Evolutionary conservation across 2,797 vertebrate genomes (phyloP).

Genomic region (Cynopterus sphinx): DNA sequence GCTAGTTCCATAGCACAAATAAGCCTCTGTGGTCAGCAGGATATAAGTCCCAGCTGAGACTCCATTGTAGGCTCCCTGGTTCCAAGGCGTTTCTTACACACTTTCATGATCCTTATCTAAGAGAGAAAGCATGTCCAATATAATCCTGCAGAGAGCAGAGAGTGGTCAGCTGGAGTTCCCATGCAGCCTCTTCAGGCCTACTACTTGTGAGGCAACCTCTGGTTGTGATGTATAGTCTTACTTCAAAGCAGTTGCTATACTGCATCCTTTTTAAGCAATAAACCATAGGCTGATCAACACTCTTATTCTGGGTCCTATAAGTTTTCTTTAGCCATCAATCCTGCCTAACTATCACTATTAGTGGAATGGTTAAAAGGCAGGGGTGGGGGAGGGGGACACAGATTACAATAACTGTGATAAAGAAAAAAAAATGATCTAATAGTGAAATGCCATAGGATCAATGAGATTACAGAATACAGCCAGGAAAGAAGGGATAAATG

Average conservation of each 20-base stretch:
- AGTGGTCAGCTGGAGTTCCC: background rate
- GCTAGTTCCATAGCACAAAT: background rate
- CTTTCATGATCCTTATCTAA: background rate
- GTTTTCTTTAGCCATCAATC: background rate
- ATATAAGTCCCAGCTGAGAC: background rate
- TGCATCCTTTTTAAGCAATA: background rate
- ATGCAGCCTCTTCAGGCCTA: background rate
- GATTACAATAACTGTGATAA: background rate
- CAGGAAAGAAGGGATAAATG: background rate
- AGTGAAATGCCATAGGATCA: background rate
- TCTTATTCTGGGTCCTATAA: background rate
- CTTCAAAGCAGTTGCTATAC: background rate
- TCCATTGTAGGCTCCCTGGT: background rate
- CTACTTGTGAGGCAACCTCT: background rate
- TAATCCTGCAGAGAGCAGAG: background rate
- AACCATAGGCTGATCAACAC: background rate
- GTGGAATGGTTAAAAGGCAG: background rate
- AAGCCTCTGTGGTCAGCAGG: background rate
- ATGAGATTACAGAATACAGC: background rate
- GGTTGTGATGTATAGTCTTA: background rate
- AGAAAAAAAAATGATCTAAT: background rate
- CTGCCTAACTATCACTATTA: background rate
- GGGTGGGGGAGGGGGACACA: too few species aligned
- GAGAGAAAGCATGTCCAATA: background rate
- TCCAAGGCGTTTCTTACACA: background rate